Conservation (phyloP, 2,888 invertebrate genomes). For the Plusia festucae region DNA sequence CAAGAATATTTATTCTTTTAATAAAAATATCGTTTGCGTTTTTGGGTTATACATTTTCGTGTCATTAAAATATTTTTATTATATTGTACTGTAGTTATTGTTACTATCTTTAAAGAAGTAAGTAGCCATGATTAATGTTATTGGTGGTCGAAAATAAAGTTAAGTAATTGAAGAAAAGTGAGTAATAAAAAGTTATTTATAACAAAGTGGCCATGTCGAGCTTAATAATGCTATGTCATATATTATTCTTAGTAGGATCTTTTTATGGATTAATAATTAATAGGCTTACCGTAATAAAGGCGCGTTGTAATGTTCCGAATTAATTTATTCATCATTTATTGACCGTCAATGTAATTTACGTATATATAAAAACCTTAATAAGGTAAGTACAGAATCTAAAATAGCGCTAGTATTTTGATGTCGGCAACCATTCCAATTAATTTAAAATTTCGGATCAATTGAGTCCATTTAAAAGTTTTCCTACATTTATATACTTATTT, state of each 20-base stretch:
- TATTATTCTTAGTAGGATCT: not conserved
- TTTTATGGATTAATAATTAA: not conserved
- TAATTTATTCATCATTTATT: not conserved
- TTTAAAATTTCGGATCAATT: too few species aligned
- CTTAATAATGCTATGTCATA: not conserved
- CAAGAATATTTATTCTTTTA: not conserved
- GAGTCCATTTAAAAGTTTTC: too few species aligned
- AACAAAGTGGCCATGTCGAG: not conserved
- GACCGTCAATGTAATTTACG: not conserved
- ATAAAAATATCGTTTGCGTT: not conserved
- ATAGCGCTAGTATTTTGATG: not conserved
- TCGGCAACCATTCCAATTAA: not conserved
- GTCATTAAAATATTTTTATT: not conserved
- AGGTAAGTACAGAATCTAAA: not conserved
- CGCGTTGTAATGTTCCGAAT: not conserved
- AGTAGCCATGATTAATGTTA: not conserved
- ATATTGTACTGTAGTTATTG: too few species aligned
- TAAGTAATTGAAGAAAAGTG: not conserved
- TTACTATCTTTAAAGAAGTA: not conserved
- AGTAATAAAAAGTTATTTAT: not conserved
- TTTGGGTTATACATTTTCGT: not conserved
- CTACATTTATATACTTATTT: too few species aligned
- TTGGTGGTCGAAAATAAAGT: not conserved
- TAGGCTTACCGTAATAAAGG: not conserved
- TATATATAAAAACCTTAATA: not conserved